These are phyloP conservation scores for Scrobipalpa atriplicella DNA, from an alignment of 2,888 invertebrate species.

Conservation along the genomic window DNA sequence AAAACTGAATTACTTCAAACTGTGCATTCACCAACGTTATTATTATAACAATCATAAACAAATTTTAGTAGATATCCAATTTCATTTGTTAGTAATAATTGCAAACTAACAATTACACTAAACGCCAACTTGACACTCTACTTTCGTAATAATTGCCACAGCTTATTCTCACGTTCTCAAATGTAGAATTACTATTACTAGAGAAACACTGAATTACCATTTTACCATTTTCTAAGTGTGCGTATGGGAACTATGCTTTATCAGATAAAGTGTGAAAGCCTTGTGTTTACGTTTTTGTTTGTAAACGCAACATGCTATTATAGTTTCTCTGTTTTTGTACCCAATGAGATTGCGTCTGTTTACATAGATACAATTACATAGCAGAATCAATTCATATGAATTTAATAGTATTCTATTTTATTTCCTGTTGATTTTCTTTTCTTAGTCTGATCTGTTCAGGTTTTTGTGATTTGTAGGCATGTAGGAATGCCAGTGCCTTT, in stretches of 20 bases:
- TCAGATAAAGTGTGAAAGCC: constrained; percentile 15
- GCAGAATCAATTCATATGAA: no score
- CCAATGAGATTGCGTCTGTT: not conserved
- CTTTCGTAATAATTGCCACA: constrained; percentile 21
- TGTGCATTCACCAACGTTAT: no score
- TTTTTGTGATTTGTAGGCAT: no score
- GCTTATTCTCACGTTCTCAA: constrained; percentile 14
- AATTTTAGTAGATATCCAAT: not conserved
- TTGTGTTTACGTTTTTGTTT: not conserved
- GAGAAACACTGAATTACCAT: not conserved
- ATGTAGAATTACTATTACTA: not conserved
- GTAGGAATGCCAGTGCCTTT: no score
- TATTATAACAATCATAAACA: no score
- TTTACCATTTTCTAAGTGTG: constrained; percentile 9
- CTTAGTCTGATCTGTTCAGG: no score
- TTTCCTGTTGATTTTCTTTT: no score
- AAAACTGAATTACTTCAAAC: no score
- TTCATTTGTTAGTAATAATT: constrained; percentile 2
- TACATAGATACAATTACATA: not conserved
- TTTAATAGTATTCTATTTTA: no score
- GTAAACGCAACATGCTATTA: not conserved
- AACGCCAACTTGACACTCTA: constrained; percentile 8
- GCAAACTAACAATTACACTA: not conserved
- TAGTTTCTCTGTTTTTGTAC: not conserved
- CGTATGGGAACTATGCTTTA: constrained; percentile 18